phyloP scores from a whole-genome alignment of 2,888 invertebrate genomes.

The Alviniconcha strummeri region DNA sequence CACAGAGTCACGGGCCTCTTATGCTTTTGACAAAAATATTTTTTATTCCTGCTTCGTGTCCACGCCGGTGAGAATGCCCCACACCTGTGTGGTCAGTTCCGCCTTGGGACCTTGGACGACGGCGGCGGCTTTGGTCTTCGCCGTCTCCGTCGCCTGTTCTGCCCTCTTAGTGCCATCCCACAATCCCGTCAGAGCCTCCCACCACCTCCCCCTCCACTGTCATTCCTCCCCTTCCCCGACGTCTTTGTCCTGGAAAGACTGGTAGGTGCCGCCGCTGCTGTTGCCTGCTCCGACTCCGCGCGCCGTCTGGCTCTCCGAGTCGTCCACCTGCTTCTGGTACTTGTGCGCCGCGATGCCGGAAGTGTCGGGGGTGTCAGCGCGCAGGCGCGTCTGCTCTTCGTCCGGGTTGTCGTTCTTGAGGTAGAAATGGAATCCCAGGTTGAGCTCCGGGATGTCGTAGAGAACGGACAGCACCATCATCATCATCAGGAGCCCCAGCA shows the following conservation, averaged over 20 bases:
- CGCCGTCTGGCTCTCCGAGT: slow-evolving; percentile 34
- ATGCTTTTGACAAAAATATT: background rate
- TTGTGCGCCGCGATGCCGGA: slow-evolving; percentile 48
- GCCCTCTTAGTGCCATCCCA: background rate
- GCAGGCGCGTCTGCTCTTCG: slow-evolving; percentile 41
- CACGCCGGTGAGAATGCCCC: background rate
- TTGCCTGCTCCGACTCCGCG: background rate
- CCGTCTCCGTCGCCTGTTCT: background rate
- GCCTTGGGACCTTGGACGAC: background rate
- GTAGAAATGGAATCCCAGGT: slow-evolving; percentile 86
- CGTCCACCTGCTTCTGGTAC: slow-evolving; percentile 63
- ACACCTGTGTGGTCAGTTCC: background rate
- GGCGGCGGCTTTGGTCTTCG: background rate
- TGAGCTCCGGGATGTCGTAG: slow-evolving; percentile 92
- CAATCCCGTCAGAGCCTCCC: slow-evolving; percentile 18
- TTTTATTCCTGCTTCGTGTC: slow-evolving; percentile 4
- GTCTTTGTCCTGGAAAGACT: slow-evolving; percentile 34
- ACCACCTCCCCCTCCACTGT: slow-evolving; percentile 21
- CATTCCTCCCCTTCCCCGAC: slow-evolving; percentile 14
- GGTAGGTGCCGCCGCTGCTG: slow-evolving; percentile 23
- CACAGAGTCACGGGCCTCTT: background rate
- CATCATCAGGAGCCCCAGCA: slow-evolving; percentile 87
- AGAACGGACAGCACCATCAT: slow-evolving; percentile 89
- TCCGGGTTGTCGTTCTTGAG: slow-evolving; percentile 78
- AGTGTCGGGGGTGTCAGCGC: background rate